Base-by-base conservation (phyloP, 2,797 vertebrate species). In the Myripristis jacobus region DNA sequence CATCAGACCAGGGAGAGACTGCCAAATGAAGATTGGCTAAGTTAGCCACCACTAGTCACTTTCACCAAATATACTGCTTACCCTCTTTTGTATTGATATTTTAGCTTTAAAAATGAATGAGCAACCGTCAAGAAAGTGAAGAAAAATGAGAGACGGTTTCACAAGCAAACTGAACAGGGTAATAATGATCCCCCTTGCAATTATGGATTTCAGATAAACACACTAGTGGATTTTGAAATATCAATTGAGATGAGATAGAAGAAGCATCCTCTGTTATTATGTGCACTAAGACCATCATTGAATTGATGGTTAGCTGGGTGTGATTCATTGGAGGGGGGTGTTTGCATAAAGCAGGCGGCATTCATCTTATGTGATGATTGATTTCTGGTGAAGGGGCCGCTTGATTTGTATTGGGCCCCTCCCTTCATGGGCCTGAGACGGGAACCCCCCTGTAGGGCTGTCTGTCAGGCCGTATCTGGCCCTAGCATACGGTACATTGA, bases 371-470 rank as follows among this genome's bases (percentile, higher is more conserved):
- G 69, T 27, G 44, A 41, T 85, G 80, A 87, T 87, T 79, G 85
- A 90, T 89, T 85, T 84, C 70, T 43, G 68, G 53, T 65, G 44
- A 77, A 80, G 50, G 53, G 50, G 34, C 21, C 3, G 48, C 66
- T 83, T 81, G 70, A 83, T 89, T 88, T 56, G 61, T 67, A 47
- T 66, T 64, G 71, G 66, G 66, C 70, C 34, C 64, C 43, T 80
- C 64, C 47, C 34, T 47, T 46, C 43, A 10, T 61, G 61, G 72
- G 71, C 27, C 46, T 13, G 24, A 24, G 64, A 70, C 53, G 57
- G 77, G 68, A 86, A 77, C 53, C 80, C 80, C 83, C 86, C 79
- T 60, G 81, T 75, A 72, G 84, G 77, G 75, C 62, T 77, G 83
- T 77, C 81, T 84, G 83, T 88, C 84, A 82, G 81, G 34, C 70